Percentiles rank a stretch among this genome's conserved stretches.
These are phyloP conservation scores for Ahaetulla prasina DNA, from an alignment of 2,113 vertebrate genomes.

Conservation along the genomic window DNA sequence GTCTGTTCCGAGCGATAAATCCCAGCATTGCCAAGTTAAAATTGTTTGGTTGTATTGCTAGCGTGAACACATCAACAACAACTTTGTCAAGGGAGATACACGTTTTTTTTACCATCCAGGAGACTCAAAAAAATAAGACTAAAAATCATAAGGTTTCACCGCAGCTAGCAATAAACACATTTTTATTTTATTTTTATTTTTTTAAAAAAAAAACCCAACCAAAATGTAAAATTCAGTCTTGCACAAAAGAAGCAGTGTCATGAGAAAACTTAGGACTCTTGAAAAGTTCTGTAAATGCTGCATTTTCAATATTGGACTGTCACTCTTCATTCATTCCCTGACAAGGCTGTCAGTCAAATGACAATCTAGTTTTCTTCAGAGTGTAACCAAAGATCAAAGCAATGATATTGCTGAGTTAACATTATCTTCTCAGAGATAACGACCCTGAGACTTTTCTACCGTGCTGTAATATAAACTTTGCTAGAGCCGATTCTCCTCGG, in stretches of 20 bases:
- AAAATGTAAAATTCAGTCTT: conserved; percentile 62
- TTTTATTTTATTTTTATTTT: conserved; percentile 30
- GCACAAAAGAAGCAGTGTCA: conserved; percentile 70
- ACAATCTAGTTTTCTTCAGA: conserved; percentile 70
- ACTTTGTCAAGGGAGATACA: conserved; percentile 4
- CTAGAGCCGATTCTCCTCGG: conserved; percentile 43
- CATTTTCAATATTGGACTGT: conserved; percentile 73
- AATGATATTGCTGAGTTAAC: conserved; percentile 76
- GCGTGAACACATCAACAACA: conserved; percentile 38
- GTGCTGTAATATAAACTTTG: conserved; percentile 63
- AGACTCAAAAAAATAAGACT: background rate
- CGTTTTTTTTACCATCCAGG: conserved; percentile 36
- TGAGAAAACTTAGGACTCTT: conserved; percentile 64
- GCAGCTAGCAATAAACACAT: conserved; percentile 40
- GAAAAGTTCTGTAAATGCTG: conserved; percentile 66
- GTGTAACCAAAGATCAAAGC: conserved; percentile 72
- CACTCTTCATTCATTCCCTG: conserved; percentile 77
- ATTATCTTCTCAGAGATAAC: conserved; percentile 67
- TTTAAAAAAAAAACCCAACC: conserved; percentile 23
- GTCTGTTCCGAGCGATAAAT: conserved; percentile 28
- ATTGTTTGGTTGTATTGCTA: background rate
- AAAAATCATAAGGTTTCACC: conserved; percentile 7
- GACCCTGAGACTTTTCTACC: conserved; percentile 48
- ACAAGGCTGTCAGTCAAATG: conserved; percentile 72
- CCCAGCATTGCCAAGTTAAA: conserved; percentile 23